Evolutionary conservation across 2,113 vertebrate species (phyloP), one percentile per base, ranked within the genome.

Genomic region (Sturnus vulgaris): DNA sequence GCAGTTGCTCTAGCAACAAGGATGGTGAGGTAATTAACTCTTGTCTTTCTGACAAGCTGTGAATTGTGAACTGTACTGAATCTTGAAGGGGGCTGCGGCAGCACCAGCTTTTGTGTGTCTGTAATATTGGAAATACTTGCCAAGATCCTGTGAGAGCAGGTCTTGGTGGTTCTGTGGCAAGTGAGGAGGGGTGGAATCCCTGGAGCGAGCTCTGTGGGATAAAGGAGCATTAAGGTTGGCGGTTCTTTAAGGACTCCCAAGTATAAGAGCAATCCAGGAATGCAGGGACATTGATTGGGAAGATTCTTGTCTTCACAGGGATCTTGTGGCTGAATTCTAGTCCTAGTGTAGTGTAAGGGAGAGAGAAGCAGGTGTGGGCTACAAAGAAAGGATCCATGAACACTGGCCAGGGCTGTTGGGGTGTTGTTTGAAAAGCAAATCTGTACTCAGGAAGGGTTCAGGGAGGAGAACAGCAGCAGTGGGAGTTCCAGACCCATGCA

Each of bases 1-100:
- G 65, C 61, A 91, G 91, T 96, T 95, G 59, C 92, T 95, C 44
- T 93, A 85, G 91, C 94, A 97, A 96, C 92, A 59, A 44, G 59
- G 42, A 75, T 37, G 88, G 64, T 82, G 86, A 16, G 72, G 65
- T 94, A 79, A 88, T 88, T 92, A 94, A 91, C 76, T 82, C 85
- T 60, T 82, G 24, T 91, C 42, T 76, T 31, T 39, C 82, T 81
- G 50, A 68, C 76, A 30, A 49, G 59, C 60, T 96, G 49, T 63
- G 46, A 91, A 33, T 42, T 60, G 37, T 86, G 47, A 4, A 4
- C 31, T 33, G 7, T 25, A 9, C 59, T 60, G 63, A 69, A 35
- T 80, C 40, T 30, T 49, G 40, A 53, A 61, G n/a, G 64, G 70
- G 42, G 59, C 76, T 66, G 35, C 59, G 64, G 47, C 59, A 90